A percentile compares a stretch with the other conserved stretches of the same genome.
These are phyloP conservation scores for Nanger granti DNA, from an alignment of 2,113 vertebrate genomes.

Conservation along the genomic window DNA sequence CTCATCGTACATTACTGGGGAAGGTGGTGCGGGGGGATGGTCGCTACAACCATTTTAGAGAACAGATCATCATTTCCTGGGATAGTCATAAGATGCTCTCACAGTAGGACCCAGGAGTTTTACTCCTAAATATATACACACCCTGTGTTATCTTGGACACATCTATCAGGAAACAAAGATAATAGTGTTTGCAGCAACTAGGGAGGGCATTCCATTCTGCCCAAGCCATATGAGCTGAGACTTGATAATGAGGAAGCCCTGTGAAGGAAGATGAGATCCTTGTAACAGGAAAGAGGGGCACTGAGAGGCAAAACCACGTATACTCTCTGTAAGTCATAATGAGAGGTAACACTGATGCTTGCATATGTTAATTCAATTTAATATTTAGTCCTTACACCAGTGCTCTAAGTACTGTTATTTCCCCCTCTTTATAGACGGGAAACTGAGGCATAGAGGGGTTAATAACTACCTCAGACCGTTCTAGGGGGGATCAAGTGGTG, in stretches of 20 bases:
- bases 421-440: background rate
- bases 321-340: background rate
- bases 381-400: background rate
- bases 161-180: accelerated
- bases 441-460: background rate
- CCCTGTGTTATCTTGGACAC: background rate
- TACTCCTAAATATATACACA: accelerated
- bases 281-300: background rate
- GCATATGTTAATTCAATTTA: background rate
- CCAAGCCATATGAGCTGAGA: background rate
- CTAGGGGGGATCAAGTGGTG: background rate
- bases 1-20: accelerated
- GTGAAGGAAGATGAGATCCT: background rate
- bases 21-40: background rate
- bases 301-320: background rate
- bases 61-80: background rate
- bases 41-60: background rate
- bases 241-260: background rate
- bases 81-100: background rate
- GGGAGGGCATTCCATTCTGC: background rate
- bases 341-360: background rate
- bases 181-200: background rate
- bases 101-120: background rate
- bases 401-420: background rate
- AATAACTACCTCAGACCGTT: background rate